Evolutionary conservation across 2,113 vertebrate species (phyloP).

Genomic region (Canis aureus): DNA sequence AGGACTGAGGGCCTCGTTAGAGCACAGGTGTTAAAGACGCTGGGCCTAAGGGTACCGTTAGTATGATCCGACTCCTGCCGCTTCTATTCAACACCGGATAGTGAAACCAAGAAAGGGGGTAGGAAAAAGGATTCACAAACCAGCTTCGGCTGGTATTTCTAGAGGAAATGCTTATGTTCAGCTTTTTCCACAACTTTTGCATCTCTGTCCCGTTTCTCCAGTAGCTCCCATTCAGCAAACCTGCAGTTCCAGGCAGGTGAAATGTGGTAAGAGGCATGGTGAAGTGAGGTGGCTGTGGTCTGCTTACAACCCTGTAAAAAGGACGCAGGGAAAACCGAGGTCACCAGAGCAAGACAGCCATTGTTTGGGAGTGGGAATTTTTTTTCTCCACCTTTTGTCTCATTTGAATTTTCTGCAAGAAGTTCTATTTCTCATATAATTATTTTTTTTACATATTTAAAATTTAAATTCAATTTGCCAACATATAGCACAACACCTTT

Average conservation of each 20-base stretch:
- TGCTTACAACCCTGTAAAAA: not conserved
- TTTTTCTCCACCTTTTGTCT: not conserved
- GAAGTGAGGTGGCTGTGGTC: not conserved
- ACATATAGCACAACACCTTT: not conserved
- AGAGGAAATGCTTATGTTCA: not conserved
- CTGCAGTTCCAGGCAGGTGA: not conserved
- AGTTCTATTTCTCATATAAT: not conserved
- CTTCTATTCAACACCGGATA: not conserved
- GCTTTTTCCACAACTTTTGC: not conserved
- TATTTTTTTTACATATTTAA: not conserved
- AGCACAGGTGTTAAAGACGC: not conserved
- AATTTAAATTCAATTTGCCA: too few relatives aligned
- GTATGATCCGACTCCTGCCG: fast-evolving
- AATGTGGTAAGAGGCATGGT: not conserved
- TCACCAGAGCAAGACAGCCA: not conserved
- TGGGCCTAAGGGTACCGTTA: not conserved
- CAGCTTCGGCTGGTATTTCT: not conserved
- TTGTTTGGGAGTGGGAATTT: not conserved
- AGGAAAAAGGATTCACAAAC: not conserved
- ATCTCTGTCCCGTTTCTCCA: not conserved
- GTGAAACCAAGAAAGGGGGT: not conserved
- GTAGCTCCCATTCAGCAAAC: not conserved
- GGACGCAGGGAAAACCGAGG: not conserved
- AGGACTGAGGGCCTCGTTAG: not conserved
- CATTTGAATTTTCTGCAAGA: conserved; percentile 20